phyloP scores from a whole-genome alignment of 2,888 invertebrate species.

The Ophion obscuratus region DNA sequence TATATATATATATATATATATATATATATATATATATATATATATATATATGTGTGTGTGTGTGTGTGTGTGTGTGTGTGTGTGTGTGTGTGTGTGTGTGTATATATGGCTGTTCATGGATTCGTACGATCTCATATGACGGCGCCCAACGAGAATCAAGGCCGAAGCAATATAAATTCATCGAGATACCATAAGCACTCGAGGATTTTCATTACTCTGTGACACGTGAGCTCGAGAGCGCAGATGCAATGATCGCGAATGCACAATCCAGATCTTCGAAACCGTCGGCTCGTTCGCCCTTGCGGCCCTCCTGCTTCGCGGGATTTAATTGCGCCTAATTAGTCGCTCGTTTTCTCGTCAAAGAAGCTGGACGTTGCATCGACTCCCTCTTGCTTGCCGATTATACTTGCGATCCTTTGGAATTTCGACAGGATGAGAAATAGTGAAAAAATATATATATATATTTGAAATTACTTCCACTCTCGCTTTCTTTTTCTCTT shows the following conservation, averaged over 20 bases:
- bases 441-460: background rate
- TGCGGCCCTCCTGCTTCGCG: conserved; percentile 65
- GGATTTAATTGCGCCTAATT: conserved; percentile 80
- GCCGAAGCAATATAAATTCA: conserved; percentile 69
- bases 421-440: conserved; percentile 34
- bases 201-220: conserved; percentile 65
- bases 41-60: no score
- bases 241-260: conserved; percentile 55
- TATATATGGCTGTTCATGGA: conserved; percentile 16
- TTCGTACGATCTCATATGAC: conserved; percentile 46
- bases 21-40: no score
- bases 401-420: conserved; percentile 50
- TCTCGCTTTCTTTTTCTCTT: background rate
- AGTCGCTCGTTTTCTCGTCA: conserved; percentile 69
- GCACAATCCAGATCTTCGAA: conserved; percentile 57
- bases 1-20: no score
- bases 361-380: conserved; percentile 68
- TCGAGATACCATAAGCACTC: conserved; percentile 68
- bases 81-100: no score
- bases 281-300: conserved; percentile 61
- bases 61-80: no score
- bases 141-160: conserved; percentile 58
- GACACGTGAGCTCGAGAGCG: conserved; percentile 62
- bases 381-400: conserved; percentile 67
- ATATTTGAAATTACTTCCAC: conserved; percentile 10